phyloP scores from a whole-genome alignment of 2,797 vertebrate genomes.

The Nothura maculosa region DNA sequence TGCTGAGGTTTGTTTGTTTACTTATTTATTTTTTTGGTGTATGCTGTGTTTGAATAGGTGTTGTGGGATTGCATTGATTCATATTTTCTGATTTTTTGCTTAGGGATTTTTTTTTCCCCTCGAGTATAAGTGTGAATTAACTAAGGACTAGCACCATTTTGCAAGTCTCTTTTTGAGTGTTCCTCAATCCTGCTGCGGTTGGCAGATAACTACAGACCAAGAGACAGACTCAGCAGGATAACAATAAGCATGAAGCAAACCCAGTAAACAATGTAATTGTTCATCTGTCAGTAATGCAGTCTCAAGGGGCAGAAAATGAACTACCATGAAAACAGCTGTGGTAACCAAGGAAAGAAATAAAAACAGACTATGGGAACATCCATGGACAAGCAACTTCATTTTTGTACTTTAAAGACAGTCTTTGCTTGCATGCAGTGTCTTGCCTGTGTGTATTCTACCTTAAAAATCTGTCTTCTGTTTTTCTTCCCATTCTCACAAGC shows the following conservation, averaged over 20 bases:
- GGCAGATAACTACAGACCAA: constrained; percentile 69
- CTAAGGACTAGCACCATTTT: background rate
- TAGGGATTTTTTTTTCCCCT: background rate
- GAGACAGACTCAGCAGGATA: constrained; percentile 34
- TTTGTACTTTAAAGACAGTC: background rate
- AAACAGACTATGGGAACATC: background rate
- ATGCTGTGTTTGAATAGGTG: background rate
- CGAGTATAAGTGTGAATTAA: constrained; percentile 9
- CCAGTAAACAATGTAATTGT: constrained; percentile 42
- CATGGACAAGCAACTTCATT: constrained; percentile 33
- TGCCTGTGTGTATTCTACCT: background rate
- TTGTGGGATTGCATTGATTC: background rate
- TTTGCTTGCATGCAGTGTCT: background rate
- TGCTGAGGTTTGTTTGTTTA: background rate
- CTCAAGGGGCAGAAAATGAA: constrained; percentile 57
- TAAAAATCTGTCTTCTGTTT: background rate
- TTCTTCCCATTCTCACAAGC: background rate
- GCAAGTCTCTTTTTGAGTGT: constrained; percentile 45
- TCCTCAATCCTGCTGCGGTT: constrained; percentile 59
- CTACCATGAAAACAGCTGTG: constrained; percentile 15
- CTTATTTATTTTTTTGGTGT: background rate
- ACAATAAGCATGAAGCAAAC: constrained; percentile 66
- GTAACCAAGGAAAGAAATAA: background rate
- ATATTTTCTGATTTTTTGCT: constrained; percentile 30
- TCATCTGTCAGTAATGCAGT: constrained; percentile 34